A percentile compares a stretch with the other conserved stretches of the same genome.
Conservation (phyloP, 2,113 vertebrate genomes). For the Mugil cephalus region DNA sequence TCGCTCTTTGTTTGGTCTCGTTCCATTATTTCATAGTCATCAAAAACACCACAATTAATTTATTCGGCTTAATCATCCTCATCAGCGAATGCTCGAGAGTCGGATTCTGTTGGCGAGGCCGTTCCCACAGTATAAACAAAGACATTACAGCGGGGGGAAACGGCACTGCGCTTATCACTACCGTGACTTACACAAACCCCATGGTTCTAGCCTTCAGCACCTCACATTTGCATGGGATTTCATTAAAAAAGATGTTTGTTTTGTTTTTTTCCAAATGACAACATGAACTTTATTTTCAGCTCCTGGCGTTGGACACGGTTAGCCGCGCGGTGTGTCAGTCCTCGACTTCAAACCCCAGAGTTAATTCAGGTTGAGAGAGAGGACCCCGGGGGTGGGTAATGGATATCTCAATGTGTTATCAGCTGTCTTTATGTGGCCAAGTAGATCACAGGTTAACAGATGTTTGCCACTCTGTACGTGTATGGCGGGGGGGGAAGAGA, state of each 20-base stretch:
- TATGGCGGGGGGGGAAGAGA: conserved; percentile 25
- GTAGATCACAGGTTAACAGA: conserved; percentile 63
- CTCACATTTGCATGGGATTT: conserved; percentile 65
- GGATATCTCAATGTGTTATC: conserved; percentile 57
- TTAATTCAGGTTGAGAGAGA: conserved; percentile 53
- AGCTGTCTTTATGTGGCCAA: conserved; percentile 61
- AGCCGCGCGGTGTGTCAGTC: conserved; percentile 33
- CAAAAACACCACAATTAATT: conserved; percentile 60
- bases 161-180: conserved; percentile 33
- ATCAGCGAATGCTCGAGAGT: conserved; percentile 65
- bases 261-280: conserved; percentile 39
- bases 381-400: conserved; percentile 15
- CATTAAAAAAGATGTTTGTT: conserved; percentile 15
- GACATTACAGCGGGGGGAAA: conserved; percentile 10
- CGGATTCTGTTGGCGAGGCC: conserved; percentile 20
- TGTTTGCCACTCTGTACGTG: conserved; percentile 32
- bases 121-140: conserved; percentile 59
- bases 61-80: conserved; percentile 60
- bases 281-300: conserved; percentile 41
- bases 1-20: conserved; percentile 35
- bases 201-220: conserved; percentile 45
- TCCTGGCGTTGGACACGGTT: conserved; percentile 22
- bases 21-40: conserved; percentile 44
- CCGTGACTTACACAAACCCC: conserved; percentile 63
- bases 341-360: conserved; percentile 42